Base-by-base conservation (phyloP, 2,797 vertebrate species). In the Furcifer pardalis region DNA sequence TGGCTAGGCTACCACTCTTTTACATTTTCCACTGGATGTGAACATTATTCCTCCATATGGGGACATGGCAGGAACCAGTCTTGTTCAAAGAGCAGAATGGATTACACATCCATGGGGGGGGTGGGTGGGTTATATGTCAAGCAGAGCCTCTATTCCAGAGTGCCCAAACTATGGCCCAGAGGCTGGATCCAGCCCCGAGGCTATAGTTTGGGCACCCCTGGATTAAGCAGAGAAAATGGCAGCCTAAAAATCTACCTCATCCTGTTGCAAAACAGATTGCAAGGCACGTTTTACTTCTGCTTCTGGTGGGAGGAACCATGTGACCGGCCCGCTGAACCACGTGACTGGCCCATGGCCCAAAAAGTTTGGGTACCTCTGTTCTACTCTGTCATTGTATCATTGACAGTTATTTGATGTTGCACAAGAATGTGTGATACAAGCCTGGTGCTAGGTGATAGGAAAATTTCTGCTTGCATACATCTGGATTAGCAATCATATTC, bases 1-100 rank as follows among this genome's bases (percentile, higher is more conserved):
- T 69, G 63, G 82, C 49, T 74, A 77, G 49, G 37, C 74, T 60
- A 84, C 63, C 30, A 77, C 25, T 69, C 74, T 84, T 74, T 63
- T 84, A 69, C 56, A 84, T 84, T 84, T 84, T 59, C 74, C 65
- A 84, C 74, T 62, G 77, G 82, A 74, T 84, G 74, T 46, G 74
- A 77, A 77, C 49, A 77, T 37, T 68, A 65, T 49, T 72, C 60
- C 44, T 25, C 60, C 44, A 32, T 59, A 21, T 60, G 74, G 40
- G 30, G 77, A 69, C 52, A 42, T 77, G 82, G 42, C 32, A 25
- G 35, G 30, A 60, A 21, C 3, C 52, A 21, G 52, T 59, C 19
- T n/a, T 32, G 30, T 44, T 13, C 49, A 44, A 69, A 75, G 10
- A 40, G 63, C 37, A 83, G 74, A 37, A 30, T 30, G 15, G 74